Base-by-base conservation (phyloP, 2,113 vertebrate genomes). In the Ophthalmotilapia sp. region DNA sequence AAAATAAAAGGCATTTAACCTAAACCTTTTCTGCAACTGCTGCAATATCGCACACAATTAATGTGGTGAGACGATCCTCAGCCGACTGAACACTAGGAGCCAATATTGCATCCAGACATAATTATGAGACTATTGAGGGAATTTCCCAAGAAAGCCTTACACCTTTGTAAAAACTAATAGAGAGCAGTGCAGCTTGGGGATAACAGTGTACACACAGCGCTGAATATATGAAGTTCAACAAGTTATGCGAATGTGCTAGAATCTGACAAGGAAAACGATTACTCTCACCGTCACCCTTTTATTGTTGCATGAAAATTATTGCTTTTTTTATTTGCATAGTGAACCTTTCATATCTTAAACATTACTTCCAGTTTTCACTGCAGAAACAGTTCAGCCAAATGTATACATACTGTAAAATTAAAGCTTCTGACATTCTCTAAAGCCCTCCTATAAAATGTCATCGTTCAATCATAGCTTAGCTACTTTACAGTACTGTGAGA, bases 71-170 rank as follows among this genome's bases (percentile, higher is more conserved):
- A 79, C 49, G 15, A 31, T 80, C 4, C 40, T 86, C 82, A 81
- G 91, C 86, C 77, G 86, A 91, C 75, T 58, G 86, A 80, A 87
- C 90, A 87, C 89, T 23, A 19, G 80, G 88, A 90, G 81, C 81
- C 81, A 79, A 86, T 90, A 82, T 87, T 90, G 77, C 86, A 89
- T 92, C 88, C 77, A 79, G 85, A 90, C 91, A 92, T 94, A 94
- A 95, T 95, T 95, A 95, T 91, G 68, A 91, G 94, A 68, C 91
- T 91, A 88, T 89, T 91, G 85, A 88, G 79, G 81, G 83, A 86
- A 94, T 91, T 92, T 94, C 93, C 94, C 92, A 60, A 58, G 93
- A 86, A 82, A 93, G 88, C 70, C 29, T 89, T 89, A 84, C 55
- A 88, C 89, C 88, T 92, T 91, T 88, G 89, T 90, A 86, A 93